Base-by-base conservation (phyloP, 53 echinoderm and acorn worm genomes). In the Antedon mediterranea region DNA sequence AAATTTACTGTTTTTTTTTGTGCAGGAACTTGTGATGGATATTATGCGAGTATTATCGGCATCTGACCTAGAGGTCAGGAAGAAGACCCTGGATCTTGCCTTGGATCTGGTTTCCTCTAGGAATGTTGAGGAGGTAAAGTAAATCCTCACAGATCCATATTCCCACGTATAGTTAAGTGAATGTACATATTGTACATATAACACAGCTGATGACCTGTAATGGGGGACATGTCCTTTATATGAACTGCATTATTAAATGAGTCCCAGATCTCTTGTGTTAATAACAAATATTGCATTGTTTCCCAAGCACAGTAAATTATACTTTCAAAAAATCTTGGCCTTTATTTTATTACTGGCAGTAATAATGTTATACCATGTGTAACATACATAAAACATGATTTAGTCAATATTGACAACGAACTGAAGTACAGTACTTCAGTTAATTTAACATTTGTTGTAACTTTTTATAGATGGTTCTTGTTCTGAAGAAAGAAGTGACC, bases 401-500 rank as follows among this genome's bases (percentile, higher is more conserved):
- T n/a, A n/a, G n/a, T n/a, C n/a, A n/a, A n/a, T n/a, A n/a, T n/a
- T n/a, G n/a, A n/a, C n/a, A n/a, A n/a, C n/a, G n/a, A n/a, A n/a
- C n/a, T n/a, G n/a, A n/a, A n/a, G n/a, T n/a, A n/a, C n/a, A n/a
- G n/a, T n/a, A n/a, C n/a, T n/a, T n/a, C n/a, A n/a, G n/a, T n/a
- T n/a, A n/a, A n/a, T n/a, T n/a, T n/a, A n/a, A 57, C 57, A 57
- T 18, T 2, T 57, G 57, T 57, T 18, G 9, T 57, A 23, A 57
- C 57, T 6, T 79, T 31, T 44, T n/a, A 41, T 37, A 98, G 98
- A 98, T 98, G 98, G 98, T 98, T 30, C 85, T 98, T 18, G 92
- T 92, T 3, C 74, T 98, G 77, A 98, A 98, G 98, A 98, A 98
- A 74, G 98, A 98, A 80, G 92, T 98, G 23, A 93, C 90, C 77